A percentile compares a stretch with the other conserved stretches of the same genome.
Evolutionary conservation across 2,113 vertebrate genomes (phyloP).

Genomic region (Xyrauchen texanus): DNA sequence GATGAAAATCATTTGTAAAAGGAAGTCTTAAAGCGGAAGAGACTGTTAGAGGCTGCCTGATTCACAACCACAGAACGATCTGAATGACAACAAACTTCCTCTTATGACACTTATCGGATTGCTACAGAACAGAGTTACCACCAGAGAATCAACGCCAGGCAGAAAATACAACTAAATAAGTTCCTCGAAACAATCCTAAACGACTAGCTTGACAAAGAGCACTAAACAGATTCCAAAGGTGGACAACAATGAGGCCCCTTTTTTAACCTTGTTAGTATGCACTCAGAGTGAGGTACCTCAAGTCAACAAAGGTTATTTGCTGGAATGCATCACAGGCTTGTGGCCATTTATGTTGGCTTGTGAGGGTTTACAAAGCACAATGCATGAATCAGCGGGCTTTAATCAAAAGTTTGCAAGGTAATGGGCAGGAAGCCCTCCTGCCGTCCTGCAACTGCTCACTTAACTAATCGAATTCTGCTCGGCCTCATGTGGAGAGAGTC

Average conservation of each 20-base stretch:
- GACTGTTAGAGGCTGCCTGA: background rate
- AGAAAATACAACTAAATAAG: background rate
- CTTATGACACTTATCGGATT: background rate
- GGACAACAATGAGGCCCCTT: constrained; percentile 30
- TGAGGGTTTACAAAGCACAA: constrained; percentile 19
- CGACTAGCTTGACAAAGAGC: background rate
- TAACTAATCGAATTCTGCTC: constrained; percentile 37
- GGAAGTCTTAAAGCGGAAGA: constrained; percentile 15
- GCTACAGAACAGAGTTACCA: background rate
- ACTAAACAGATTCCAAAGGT: constrained; percentile 3
- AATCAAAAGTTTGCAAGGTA: constrained; percentile 13
- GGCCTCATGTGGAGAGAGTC: constrained; percentile 5
- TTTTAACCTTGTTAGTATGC: constrained; percentile 37
- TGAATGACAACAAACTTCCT: constrained; percentile 31
- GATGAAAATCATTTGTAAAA: background rate
- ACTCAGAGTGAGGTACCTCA: constrained; percentile 8
- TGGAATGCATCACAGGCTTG: constrained; percentile 1
- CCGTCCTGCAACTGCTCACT: background rate
- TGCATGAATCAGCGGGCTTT: constrained; percentile 27
- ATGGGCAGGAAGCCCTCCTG: constrained; percentile 35
- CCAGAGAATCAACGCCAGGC: background rate
- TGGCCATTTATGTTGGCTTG: constrained; percentile 34
- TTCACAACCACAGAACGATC: constrained; percentile 19
- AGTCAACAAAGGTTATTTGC: constrained; percentile 32
- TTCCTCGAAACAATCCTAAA: background rate